Percentiles rank a stretch among this genome's conserved stretches.
phyloP scores from a whole-genome alignment of 1,140 invertebrate species.

The Amphibalanus amphitrite region DNA sequence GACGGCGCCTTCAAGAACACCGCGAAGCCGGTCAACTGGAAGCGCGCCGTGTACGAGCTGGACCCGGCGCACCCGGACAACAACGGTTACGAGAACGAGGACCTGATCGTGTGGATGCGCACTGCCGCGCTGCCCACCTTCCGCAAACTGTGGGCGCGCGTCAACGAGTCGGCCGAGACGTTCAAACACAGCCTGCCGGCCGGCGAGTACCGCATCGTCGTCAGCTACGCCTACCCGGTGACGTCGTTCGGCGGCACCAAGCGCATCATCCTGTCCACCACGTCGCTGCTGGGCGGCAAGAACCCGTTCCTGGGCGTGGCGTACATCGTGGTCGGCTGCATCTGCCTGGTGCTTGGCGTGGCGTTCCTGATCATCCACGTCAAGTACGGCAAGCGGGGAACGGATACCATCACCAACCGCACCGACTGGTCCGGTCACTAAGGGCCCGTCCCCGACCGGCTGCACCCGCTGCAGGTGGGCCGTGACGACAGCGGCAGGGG shows the following conservation, averaged over 20 bases:
- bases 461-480: no score
- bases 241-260: constrained; percentile 80
- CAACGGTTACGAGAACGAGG: constrained; percentile 37
- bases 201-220: constrained; percentile 53
- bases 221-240: constrained; percentile 78
- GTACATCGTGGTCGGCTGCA: constrained; percentile 87
- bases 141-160: constrained; percentile 31
- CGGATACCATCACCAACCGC: background rate
- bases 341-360: constrained; percentile 80
- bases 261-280: constrained; percentile 85
- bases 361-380: constrained; percentile 82
- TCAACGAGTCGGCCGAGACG: constrained; percentile 16
- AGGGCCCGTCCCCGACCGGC: no score
- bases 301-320: constrained; percentile 97
- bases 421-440: background rate
- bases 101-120: constrained; percentile 41
- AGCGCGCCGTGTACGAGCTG: constrained; percentile 22
- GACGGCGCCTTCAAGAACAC: constrained; percentile 14
- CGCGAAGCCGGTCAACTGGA: constrained; percentile 32
- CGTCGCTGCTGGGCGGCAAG: constrained; percentile 87
- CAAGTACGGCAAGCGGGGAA: constrained; percentile 29
- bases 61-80: constrained; percentile 23
- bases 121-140: constrained; percentile 37
- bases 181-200: constrained; percentile 46
- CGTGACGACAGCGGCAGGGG: no score